Base-by-base conservation (phyloP, 1,140 invertebrate species). In the Drosophila pseudoobscura region DNA sequence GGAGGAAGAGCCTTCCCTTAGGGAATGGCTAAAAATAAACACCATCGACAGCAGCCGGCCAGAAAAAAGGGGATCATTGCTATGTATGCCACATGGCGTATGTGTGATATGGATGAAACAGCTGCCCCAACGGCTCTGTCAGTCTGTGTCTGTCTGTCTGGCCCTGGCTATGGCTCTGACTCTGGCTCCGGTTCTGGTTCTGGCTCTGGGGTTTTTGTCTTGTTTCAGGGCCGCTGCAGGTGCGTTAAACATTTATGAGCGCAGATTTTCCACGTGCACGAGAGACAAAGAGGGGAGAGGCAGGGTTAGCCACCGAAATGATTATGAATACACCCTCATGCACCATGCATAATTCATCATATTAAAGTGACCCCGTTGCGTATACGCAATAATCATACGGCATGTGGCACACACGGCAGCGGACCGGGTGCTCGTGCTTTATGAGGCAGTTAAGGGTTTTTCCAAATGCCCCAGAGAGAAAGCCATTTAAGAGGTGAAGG, bases 371-470 rank as follows among this genome's bases (percentile, higher is more conserved):
- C 75, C 82, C 75, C 83, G 41, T 75, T 87, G 83, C 78, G 82
- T 88, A 88, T 87, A 87, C 82, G 83, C 78, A 87, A 87, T 88
- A 85, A 87, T 87, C 80, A 85, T 85, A 75, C 74, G 80, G 69
- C 74, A 50, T 53, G 58, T 20, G 57, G 69, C 64, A 63, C 68
- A 51, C 76, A 45, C 65, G 39, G 39, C 58, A 52, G 29, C 31
- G 1, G 22, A 20, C 35, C 39, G 17, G 15, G 9, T 50, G 17
- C 2, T 39, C 11, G 11, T 13, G 11, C 35, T 50, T 57, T 68
- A 68, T 65, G 46, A 31, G 61, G 31, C 52, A 50, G 64, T 69
- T 69, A 45, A 69, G 26, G n/a, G 24, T 26, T 26, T 26, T 26
- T 26, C 5, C 24, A 26, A 26, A 26, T 35, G 7, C 20, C 24